Evolutionary conservation across 2,113 vertebrate species (phyloP), one percentile per base, ranked within the genome.

Genomic region (Seriola quinqueradiata): DNA sequence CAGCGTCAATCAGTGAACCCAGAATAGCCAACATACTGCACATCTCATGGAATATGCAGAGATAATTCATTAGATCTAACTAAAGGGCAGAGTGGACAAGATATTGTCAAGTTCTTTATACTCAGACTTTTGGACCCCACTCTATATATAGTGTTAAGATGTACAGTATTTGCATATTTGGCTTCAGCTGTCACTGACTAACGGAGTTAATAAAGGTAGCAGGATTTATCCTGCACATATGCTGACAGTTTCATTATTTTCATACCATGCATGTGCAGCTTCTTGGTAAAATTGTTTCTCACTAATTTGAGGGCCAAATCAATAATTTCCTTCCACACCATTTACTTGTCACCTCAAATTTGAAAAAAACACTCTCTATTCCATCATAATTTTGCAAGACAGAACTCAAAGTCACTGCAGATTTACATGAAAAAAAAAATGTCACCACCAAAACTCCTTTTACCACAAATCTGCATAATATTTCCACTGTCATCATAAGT

Each of bases 101-200:
- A 69, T 59, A 75, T 63, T 80, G 57, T 69, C 48, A 72, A 23
- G n/a, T 44, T 87, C 40, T 63, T 52, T 68, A 55, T 11, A 11
- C 40, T 42, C 40, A 42, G 40, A 42, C 40, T 42, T 42, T 42
- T 42, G 40, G 40, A 10, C 40, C 40, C 40, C 8, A 10, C 40
- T 11, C 2, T 11, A 42, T 42, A 42, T 11, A 2, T 42, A 42
- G 40, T 42, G 40, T 10, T 42, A 42, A 10, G 21, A 54, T 34
- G 21, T 68, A 23, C 61, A 59, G 9, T 8, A 71, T 88, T 82
- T 85, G 32, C 86, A 89, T 65, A 58, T 73, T 61, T 71, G 81
- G 74, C 66, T 60, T 71, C 21, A 42, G 77, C 65, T 32, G 13
- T 73, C 77, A 81, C 42, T 0, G 50, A 13, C 63, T 82, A 64